Percentiles rank a stretch among this genome's conserved stretches.
Conservation (phyloP, 2,797 vertebrate species). For the Coregonus ussuriensis region DNA sequence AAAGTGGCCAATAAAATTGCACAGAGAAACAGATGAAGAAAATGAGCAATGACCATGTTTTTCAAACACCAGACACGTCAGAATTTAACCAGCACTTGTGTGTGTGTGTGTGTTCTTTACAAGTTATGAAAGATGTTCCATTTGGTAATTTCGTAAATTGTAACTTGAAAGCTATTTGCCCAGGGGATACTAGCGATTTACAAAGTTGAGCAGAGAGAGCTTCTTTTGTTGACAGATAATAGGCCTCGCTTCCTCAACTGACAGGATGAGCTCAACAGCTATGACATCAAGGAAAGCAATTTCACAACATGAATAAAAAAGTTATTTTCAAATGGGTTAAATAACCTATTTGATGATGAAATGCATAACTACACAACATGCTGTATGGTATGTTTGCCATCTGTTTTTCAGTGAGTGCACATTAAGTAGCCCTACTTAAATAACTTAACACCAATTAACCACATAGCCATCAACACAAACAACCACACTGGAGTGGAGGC, state of each 20-base stretch:
- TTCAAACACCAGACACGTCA: neutral
- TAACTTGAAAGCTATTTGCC: neutral
- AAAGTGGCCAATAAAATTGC: too few relatives aligned
- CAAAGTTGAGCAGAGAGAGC: neutral
- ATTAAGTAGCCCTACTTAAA: neutral
- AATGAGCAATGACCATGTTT: too few relatives aligned
- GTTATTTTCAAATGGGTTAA: neutral
- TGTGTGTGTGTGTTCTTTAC: neutral
- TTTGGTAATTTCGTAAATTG: conserved; percentile 8
- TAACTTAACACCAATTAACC: neutral
- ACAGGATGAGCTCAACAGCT: conserved; percentile 10
- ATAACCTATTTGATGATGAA: neutral
- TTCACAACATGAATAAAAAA: neutral
- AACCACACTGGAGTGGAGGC: neutral
- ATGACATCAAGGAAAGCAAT: conserved; percentile 7
- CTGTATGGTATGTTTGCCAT: neutral
- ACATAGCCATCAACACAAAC: neutral
- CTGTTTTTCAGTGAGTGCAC: neutral
- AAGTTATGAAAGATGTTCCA: neutral
- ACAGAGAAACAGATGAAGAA: too few relatives aligned
- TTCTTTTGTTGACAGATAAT: conserved; percentile 22
- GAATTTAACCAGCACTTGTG: neutral
- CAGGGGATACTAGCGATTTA: conserved; percentile 6
- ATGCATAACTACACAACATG: neutral
- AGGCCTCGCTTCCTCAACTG: conserved; percentile 13